Percentiles rank a stretch among this genome's conserved stretches.
Conservation (phyloP, 2,797 vertebrate species). For the Brachymystax lenok region DNA sequence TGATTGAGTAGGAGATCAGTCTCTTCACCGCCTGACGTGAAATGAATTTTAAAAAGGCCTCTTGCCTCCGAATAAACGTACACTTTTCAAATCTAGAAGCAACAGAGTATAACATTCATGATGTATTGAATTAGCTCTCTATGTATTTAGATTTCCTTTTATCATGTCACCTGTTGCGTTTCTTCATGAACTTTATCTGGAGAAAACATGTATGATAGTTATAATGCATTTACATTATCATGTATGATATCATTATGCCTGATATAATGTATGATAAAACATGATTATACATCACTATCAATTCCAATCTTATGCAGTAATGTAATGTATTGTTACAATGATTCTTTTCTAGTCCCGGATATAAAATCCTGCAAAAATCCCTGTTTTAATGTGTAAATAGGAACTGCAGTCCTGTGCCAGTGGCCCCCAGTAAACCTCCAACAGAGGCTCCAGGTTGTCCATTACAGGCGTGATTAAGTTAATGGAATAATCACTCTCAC, state of each 20-base stretch:
- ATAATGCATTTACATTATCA: background rate
- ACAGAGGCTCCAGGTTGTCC: background rate
- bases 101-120: too few species aligned
- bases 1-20: background rate
- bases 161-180: background rate
- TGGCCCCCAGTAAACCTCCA: background rate
- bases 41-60: background rate
- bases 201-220: too few species aligned
- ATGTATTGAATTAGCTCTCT: too few species aligned
- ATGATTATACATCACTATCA: background rate
- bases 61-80: too few species aligned
- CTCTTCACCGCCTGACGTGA: background rate
- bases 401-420: background rate
- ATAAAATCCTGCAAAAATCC: slow-evolving; percentile 1
- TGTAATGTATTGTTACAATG: background rate
- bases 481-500: background rate
- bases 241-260: background rate
- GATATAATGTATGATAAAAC: background rate
- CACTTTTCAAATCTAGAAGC: too few species aligned
- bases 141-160: too few species aligned
- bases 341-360: background rate
- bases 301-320: background rate
- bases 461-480: slow-evolving; percentile 11
- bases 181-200: background rate
- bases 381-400: background rate